Base-by-base conservation (phyloP, 2,797 vertebrate species). In the Hippoglossus hippoglossus region DNA sequence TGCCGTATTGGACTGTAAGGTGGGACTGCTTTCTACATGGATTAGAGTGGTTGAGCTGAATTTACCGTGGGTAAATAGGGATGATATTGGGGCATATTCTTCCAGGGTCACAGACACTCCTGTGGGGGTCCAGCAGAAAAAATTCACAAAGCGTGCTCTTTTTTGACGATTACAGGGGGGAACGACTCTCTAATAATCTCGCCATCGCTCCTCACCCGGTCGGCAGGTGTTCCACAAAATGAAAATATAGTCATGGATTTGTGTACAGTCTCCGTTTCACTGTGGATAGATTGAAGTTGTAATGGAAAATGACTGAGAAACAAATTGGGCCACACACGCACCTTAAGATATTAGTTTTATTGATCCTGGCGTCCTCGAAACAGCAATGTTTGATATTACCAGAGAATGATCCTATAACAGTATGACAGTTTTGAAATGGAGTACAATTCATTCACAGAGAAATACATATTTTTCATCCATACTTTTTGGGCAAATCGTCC, bases 281-380 rank as follows among this genome's bases (percentile, higher is more conserved):
- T 62, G 10, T 15, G 51, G 73, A 78, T 79, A 61, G 86, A 90
- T 86, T 86, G 77, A 64, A 81, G 77, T 47, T 56, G 60, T 79
- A 81, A 83, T 73, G 65, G 66, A 88, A 85, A 84, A 83, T 80
- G 63, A 76, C 28, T 71, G 67, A 75, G 58, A 82, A 70, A 75
- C 60, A 77, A 75, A 86, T 63, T 71, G 47, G 26, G 11, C 66
- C 57, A 9, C 56, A 46, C 63, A 60, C 77, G 36, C 28, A 67
- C 68, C 69, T 74, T 10, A 81, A 76, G 63, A 85, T 87, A 89
- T 84, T 85, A 80, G 67, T 84, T 89, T 81, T 84, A 91, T 89
- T 13, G 82, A 91, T 82, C 78, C 50, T 24, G 53, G 66, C 83
- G 67, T 81, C 77, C 68, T 68, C 6, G 15, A 77, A 59, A 70